Conservation (phyloP, 2,113 vertebrate species). For the Pseudolaguvia tuberculata region DNA sequence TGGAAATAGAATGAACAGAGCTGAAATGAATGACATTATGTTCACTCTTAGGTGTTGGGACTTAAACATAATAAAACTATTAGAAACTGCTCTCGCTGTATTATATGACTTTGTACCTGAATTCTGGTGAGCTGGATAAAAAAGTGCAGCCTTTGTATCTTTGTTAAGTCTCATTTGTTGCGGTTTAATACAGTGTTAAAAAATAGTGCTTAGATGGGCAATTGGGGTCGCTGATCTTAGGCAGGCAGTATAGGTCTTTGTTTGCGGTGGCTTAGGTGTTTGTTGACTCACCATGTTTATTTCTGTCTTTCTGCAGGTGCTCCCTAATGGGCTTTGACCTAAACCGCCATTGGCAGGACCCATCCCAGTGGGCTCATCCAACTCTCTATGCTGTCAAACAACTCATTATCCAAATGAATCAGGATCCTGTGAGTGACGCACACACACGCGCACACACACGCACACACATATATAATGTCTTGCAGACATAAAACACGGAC, state of each 20-base stretch:
- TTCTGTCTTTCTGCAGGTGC: slow-evolving; percentile 71
- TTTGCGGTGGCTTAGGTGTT: slow-evolving; percentile 2
- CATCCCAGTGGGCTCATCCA: slow-evolving; percentile 93
- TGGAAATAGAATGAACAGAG: neutral
- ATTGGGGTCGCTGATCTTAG: neutral
- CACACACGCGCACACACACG: too few relatives aligned
- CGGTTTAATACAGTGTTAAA: neutral
- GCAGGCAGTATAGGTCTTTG: slow-evolving; percentile 1
- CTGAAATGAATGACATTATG: neutral
- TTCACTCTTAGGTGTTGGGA: neutral
- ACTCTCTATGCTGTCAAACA: slow-evolving; percentile 92
- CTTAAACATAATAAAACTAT: neutral
- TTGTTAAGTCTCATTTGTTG: neutral
- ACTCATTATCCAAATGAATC: slow-evolving; percentile 91
- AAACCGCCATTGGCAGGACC: slow-evolving; percentile 96
- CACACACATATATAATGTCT: too few relatives aligned
- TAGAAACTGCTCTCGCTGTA: neutral
- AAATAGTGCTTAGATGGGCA: neutral
- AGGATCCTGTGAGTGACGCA: slow-evolving; percentile 80
- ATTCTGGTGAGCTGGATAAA: slow-evolving; percentile 1
- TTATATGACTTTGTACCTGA: neutral
- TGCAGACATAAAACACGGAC: too few relatives aligned
- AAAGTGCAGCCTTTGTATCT: neutral
- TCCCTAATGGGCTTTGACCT: slow-evolving; percentile 96
- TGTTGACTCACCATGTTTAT: slow-evolving; percentile 21